Evolutionary conservation across 2,113 vertebrate genomes (phyloP).

Genomic region (Micronycteris hirsuta): DNA sequence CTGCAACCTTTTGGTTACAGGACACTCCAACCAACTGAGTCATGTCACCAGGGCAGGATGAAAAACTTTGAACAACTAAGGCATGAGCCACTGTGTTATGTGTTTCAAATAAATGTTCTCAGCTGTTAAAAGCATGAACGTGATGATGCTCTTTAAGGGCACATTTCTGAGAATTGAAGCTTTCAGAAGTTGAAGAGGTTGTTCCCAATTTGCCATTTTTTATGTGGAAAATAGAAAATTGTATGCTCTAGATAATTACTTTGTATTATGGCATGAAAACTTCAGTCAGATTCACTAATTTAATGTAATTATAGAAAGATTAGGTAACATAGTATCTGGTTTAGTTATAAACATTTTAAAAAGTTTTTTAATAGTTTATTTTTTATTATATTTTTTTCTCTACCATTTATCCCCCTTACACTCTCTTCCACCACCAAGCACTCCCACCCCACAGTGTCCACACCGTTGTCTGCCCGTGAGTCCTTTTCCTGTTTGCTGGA

Average conservation of each 20-base stretch:
- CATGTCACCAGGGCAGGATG: neutral
- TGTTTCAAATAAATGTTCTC: neutral
- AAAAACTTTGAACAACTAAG: neutral
- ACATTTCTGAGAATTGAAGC: neutral
- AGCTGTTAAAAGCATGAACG: neutral
- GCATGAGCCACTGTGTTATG: neutral
- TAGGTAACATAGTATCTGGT: neutral
- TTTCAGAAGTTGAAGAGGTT: neutral
- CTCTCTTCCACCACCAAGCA: no score
- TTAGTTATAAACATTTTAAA: neutral
- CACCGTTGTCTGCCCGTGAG: no score
- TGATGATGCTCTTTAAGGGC: neutral
- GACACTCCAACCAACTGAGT: no score
- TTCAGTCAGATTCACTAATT: slow-evolving; percentile 24
- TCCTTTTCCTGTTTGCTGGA: no score
- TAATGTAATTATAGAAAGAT: neutral
- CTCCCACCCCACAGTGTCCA: no score
- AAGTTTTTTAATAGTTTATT: no score
- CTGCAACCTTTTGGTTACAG: no score
- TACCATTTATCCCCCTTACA: no score
- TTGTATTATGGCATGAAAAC: neutral
- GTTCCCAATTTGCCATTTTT: neutral
- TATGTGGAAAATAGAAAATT: neutral
- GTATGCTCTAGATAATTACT: neutral
- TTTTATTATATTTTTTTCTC: no score